These are phyloP conservation scores for Anas bahamensis DNA, from an alignment of 2,797 vertebrate species.

Conservation along the genomic window DNA sequence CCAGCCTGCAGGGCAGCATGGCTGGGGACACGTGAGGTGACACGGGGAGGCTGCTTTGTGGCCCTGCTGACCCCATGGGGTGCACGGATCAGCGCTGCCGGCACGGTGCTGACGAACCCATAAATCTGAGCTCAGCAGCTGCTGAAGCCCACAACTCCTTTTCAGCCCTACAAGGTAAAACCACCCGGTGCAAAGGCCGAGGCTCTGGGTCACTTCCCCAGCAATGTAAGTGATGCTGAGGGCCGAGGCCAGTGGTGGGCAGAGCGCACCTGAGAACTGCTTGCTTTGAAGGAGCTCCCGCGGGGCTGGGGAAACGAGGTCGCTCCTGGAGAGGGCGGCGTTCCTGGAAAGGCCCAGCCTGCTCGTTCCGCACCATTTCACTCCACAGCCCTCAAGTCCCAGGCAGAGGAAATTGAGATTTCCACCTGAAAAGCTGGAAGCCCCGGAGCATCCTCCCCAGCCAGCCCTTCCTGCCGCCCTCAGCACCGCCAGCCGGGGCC, in stretches of 20 bases:
- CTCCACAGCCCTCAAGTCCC: too few species aligned
- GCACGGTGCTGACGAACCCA: not conserved
- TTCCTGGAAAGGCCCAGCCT: not conserved
- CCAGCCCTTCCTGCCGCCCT: slow-evolving; percentile 78
- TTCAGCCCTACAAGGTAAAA: not conserved
- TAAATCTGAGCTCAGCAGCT: not conserved
- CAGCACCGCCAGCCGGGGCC: slow-evolving; percentile 55
- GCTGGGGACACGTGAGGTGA: not conserved
- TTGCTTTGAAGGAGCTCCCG: not conserved
- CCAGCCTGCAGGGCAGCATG: not conserved
- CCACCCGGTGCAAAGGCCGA: not conserved
- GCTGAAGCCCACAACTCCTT: not conserved
- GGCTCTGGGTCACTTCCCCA: not conserved
- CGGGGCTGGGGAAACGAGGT: not conserved
- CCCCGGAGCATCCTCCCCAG: too few species aligned
- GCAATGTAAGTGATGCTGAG: not conserved
- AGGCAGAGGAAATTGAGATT: not conserved
- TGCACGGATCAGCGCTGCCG: too few species aligned
- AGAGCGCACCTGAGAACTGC: not conserved
- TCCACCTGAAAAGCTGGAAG: not conserved
- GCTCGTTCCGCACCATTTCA: not conserved
- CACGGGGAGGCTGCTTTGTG: not conserved
- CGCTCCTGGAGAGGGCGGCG: not conserved
- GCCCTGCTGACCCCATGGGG: too few species aligned
- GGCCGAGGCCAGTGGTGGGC: not conserved